A percentile compares a stretch with the other conserved stretches of the same genome.
phyloP scores from a whole-genome alignment of 2,113 vertebrate species.

The Hypocryptadius cinnamomeus region DNA sequence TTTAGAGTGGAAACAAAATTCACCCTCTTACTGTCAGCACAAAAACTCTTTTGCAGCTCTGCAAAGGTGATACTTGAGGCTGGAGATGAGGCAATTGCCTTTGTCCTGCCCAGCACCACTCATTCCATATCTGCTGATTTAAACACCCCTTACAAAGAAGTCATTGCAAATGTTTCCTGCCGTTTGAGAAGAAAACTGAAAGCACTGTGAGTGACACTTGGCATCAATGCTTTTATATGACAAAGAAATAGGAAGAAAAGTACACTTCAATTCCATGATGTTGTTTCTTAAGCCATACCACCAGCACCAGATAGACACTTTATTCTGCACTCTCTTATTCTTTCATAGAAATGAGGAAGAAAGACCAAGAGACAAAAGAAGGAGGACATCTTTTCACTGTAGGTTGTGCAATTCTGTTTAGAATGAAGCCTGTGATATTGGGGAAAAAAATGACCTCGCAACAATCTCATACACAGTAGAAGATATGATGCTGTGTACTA shows the following conservation, averaged over 20 bases:
- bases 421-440: background rate
- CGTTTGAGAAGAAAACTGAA: background rate
- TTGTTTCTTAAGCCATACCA: background rate
- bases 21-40: background rate
- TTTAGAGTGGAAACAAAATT: background rate
- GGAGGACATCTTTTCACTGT: background rate
- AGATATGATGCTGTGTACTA: background rate
- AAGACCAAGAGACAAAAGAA: background rate
- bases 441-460: accelerated
- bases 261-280: background rate
- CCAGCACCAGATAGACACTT: background rate
- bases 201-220: background rate
- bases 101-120: background rate
- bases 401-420: background rate
- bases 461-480: background rate
- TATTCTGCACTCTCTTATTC: background rate
- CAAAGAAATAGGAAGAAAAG: background rate
- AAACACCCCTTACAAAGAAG: background rate
- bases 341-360: background rate
- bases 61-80: background rate
- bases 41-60: background rate
- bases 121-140: background rate
- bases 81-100: background rate
- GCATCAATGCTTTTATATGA: background rate
- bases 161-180: background rate